phyloP scores from a whole-genome alignment of 2,113 vertebrate genomes.

The Pleuronectes platessa region DNA sequence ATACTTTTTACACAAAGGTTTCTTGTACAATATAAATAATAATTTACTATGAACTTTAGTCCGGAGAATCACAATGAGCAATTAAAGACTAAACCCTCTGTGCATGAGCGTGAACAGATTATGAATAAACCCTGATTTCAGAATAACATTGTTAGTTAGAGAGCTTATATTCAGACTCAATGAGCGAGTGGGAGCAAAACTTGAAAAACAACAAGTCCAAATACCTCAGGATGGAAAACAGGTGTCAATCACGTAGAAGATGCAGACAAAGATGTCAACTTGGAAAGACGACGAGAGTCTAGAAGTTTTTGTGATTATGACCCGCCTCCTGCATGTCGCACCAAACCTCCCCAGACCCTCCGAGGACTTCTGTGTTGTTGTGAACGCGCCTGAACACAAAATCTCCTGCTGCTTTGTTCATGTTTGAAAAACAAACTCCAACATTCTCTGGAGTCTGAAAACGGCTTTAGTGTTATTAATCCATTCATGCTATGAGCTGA shows the following conservation, averaged over 20 bases:
- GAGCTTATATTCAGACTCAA: no score
- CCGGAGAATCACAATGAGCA: background rate
- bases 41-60: background rate
- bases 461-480: background rate
- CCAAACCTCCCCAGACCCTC: background rate
- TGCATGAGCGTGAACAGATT: background rate
- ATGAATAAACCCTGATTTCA: background rate
- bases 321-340: background rate
- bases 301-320: background rate
- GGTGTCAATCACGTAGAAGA: no score
- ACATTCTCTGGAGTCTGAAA: background rate
- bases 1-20: background rate
- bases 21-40: background rate
- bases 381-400: no score
- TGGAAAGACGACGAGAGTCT: no score
- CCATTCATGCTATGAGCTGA: constrained; percentile 1
- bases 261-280: background rate
- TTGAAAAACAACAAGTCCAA: background rate
- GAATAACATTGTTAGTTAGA: background rate
- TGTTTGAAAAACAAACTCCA: no score
- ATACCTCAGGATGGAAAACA: no score
- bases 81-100: background rate
- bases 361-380: background rate
- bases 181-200: no score
- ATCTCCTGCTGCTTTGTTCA: no score